Evolutionary conservation across 1,140 invertebrate genomes (phyloP), one percentile per base, ranked within the genome.

Genomic region (Brachionus calyciflorus): DNA sequence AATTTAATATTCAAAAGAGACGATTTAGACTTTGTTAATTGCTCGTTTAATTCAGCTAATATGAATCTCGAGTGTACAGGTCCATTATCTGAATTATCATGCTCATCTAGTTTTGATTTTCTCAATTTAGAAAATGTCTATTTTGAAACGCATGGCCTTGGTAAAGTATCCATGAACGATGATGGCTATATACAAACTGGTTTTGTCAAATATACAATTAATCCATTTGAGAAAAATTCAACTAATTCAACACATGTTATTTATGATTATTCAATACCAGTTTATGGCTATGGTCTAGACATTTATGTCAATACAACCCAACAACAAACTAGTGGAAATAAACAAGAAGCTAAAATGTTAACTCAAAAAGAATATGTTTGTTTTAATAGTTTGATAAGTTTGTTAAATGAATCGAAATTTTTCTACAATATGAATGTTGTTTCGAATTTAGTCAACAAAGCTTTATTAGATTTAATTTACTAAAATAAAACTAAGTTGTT

Each of bases 321-420:
- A 33, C 14, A 19, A 37, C 14, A 19, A 37, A 17, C 55, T 0
- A 60, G 37, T 9, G 37, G 19, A 0, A 40, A 28, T 33, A n/a
- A 3, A 60, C 33, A 37, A 6, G 55, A 37, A 30, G 0, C 3
- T 19, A 33, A 19, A 17, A 14, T 37, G 14, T 37, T 60, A 37
- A 37, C 55, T 1, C 17, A 33, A 60, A 17, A 12, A 2, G 55
- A 60, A 21, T 37, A 37, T 33, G 19, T 60, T 40, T 60, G 55
- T n/a, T 60, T 60, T 37, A 60, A 33, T 60, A 30, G 19, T 12
- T 9, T 60, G 9, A 60, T 60, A 17, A 40, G 55, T 10, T 37
- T 60, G 30, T 60, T 60, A 33, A 60, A 60, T 19, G 55, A 60
- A 17, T 60, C 55, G 6, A 60, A 37, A 60, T 60, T 60, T 60